These are phyloP conservation scores for Anas platyrhynchos DNA, from an alignment of 2,113 vertebrate genomes.

Conservation along the genomic window DNA sequence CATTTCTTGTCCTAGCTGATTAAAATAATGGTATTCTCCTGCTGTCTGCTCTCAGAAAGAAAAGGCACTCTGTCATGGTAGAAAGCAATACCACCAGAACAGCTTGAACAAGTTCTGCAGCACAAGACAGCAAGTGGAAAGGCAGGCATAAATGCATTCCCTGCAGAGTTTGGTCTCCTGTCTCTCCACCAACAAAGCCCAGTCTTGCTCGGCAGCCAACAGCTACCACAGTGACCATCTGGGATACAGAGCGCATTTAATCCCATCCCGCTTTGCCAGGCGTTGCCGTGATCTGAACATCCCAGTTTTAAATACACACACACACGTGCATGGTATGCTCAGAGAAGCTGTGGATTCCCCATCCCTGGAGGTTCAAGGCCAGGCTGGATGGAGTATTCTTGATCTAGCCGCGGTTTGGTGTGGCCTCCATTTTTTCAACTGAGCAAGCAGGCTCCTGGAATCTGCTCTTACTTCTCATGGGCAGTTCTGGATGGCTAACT, in stretches of 20 bases:
- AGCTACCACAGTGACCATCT: neutral
- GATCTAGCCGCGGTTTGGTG: neutral
- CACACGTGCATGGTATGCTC: accelerated
- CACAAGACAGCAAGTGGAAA: neutral
- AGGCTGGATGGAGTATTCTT: neutral
- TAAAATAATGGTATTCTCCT: neutral
- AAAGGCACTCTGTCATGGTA: neutral
- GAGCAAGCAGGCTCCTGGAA: neutral
- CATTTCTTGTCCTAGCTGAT: neutral
- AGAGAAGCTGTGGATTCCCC: too few species aligned
- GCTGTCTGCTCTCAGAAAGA: neutral
- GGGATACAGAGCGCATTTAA: neutral
- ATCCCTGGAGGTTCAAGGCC: too few species aligned
- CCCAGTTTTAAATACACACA: neutral
- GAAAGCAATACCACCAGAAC: neutral
- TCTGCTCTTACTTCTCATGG: neutral
- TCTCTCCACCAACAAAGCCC: neutral
- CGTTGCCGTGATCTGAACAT: neutral
- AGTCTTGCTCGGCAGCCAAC: neutral
- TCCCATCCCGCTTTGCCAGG: accelerated
- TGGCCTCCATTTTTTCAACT: neutral
- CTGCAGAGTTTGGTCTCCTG: neutral
- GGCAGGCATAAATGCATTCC: neutral
- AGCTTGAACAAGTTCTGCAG: neutral
- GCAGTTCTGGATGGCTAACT: neutral